Base-by-base conservation (phyloP, 2,888 invertebrate species). In the Trisateles emortualis region DNA sequence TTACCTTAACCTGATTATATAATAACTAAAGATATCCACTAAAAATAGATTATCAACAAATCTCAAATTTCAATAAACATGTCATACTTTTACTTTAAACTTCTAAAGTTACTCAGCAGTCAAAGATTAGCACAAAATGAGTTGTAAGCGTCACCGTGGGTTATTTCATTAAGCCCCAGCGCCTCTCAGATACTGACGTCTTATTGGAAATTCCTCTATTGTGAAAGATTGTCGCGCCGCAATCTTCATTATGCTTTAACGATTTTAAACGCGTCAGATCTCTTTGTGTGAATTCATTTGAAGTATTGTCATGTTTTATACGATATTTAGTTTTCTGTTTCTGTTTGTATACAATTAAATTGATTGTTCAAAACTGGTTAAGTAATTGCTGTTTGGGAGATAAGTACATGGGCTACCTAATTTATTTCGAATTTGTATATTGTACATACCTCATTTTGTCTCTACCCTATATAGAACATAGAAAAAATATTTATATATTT, bases 171-270 rank as follows among this genome's bases (percentile, higher is more conserved):
- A 70, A 53, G 59, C 22, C 32, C 32, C 41, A 32, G 26, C 17
- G 40, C 22, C 13, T 49, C 32, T 30, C 32, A 11, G 33, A 39
- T n/a, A 38, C 11, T 24, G 32, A 44, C 35, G 52, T 46, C 55
- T 67, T 73, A 71, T 71, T 73, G 70, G 61, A 71, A 73, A 71
- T 71, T 61, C 61, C 52, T 54, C 10, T 48, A 70, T 71, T 71
- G 71, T 64, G 35, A 48, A 61, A 64, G 68, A 67, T 67, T 64
- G 56, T 70, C 55, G 49, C 60, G 24, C 29, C 24, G 30, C 54
- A 13, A 47, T 64, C 68, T 69, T 72, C 61, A 72, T 68, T 68
- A 69, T 46, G 42, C 51, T 65, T 60, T 55, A 46, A 45, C 44
- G 48, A 57, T 68, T 64, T 61, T 59, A 61, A 69, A 48, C 55